Evolutionary conservation across 1,140 invertebrate genomes (phyloP), one percentile per base, ranked within the genome.

Genomic region (Musca vetustissima): DNA sequence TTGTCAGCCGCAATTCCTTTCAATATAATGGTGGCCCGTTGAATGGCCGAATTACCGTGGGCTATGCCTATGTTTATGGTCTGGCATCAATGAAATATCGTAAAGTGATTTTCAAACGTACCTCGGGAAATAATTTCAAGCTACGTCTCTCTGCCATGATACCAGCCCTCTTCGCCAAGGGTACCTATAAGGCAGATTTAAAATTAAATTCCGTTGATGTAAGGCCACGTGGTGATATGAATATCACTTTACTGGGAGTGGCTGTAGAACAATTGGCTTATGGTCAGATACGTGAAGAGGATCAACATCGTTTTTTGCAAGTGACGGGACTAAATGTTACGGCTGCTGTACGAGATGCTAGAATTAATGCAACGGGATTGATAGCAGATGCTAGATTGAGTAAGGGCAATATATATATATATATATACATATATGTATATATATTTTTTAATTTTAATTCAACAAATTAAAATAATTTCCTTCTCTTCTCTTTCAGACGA

Each of bases 341-440:
- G n/a, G 75, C 79, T 6, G 74, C 76, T 50, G 71, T 80, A 22
- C 68, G 71, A 4, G 75, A 82, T 22, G 68, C 82, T 66, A 73
- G 71, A 22, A 72, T 83, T 9, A 74, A 77, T 24, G 80, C 77
- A 0, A 77, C 75, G 57, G 81, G 81, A 28, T 71, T 83, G 43
- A 81, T 83, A 48, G 70, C 74, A 13, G 81, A 83, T 74, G 76
- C 78, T 17, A 75, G 76, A 70, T 67, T 83, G 43, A 81, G 81
- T 83, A 69, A 57, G 50, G 47, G 3, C 28, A 28, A 8, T 4
- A 28, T 3, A 28, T 8, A 4, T 28, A 3, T 28, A n/a, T n/a
- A n/a, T n/a, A n/a, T n/a, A n/a, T n/a, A n/a, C n/a, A n/a, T n/a
- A n/a, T n/a, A n/a, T n/a, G n/a, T n/a, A n/a, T n/a, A n/a, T 57